These are phyloP conservation scores for Garrulus glandarius DNA, from an alignment of 2,797 vertebrate genomes.

Conservation along the genomic window DNA sequence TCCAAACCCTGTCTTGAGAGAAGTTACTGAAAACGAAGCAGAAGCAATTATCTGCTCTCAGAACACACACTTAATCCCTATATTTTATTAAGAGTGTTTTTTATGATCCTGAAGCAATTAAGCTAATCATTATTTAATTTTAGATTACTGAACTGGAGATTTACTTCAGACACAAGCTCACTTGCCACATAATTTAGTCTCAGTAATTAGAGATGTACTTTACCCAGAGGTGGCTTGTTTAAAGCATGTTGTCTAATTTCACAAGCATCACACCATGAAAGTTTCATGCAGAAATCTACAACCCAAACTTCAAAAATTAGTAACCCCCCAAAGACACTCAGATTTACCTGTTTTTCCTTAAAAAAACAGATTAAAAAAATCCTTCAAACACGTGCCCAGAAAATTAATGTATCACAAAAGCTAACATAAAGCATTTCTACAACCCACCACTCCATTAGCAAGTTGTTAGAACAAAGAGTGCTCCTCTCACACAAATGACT, in stretches of 20 bases:
- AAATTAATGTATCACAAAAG: not conserved
- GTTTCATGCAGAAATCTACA: not conserved
- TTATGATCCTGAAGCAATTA: constrained; percentile 57
- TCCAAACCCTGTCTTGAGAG: not conserved
- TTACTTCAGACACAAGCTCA: constrained; percentile 46
- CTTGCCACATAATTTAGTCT: constrained; percentile 46
- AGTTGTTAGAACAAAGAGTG: not conserved
- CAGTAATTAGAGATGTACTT: constrained; percentile 49
- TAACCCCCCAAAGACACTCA: not conserved
- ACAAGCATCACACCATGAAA: not conserved
- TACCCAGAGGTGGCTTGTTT: constrained; percentile 46
- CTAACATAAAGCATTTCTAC: not conserved
- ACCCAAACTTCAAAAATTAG: not conserved
- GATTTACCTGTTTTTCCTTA: not conserved
- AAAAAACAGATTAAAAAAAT: not conserved
- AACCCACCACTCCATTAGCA: not conserved
- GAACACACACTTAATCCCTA: constrained; percentile 24
- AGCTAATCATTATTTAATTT: constrained; percentile 62
- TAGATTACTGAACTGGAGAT: constrained; percentile 46
- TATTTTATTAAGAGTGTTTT: constrained; percentile 39
- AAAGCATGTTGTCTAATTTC: constrained; percentile 9
- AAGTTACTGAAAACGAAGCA: constrained; percentile 44
- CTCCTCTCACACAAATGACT: not conserved
- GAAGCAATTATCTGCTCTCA: constrained; percentile 39
- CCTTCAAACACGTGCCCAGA: not conserved